Evolutionary conservation across 2,113 vertebrate species (phyloP), one percentile per base, ranked within the genome.

Genomic region (Ceyx margarethae): DNA sequence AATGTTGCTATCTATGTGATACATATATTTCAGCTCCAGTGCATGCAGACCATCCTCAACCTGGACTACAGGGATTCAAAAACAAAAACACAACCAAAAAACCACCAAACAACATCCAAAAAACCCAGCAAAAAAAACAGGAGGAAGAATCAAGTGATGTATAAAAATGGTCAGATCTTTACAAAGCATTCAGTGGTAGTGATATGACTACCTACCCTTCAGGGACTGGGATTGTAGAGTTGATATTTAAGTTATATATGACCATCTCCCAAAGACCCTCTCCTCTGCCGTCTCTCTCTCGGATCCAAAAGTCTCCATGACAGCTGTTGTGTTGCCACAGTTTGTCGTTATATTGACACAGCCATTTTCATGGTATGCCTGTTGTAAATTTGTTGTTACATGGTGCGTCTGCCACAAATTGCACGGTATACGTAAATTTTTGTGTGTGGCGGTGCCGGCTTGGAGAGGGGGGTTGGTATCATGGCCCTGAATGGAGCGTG

Each of bases 331-430:
- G 96, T 96, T 92, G 94, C 96, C 97, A 88, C 97, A 97, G 97
- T 98, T 97, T 97, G 97, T 96, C 94, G 82, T 97, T 97, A 97
- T 98, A 98, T 98, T 98, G 98, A 98, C 98, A 98, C 96, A 97
- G 96, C 98, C 98, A 98, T 98, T 98, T 98, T 97, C 98, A 98
- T 98, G 98, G 98, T 98, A 78, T 92, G 96, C 97, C 98, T 97
- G 98, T 98, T 98, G 98, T 98, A 98, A 98, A 98, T 98, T 97
- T 98, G 98, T 98, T 98, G 98, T 97, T 98, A 98, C 98, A 98
- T 97, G 98, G 97, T 97, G 97, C 97, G 97, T 98, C 98, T 98
- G 98, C 97, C 98, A 97, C 98, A 98, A 84, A 98, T 98, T 98
- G 98, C 98, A 98, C 96, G 98, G 98, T 98, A 94, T 98, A 97